Evolutionary conservation across 2,113 vertebrate genomes (phyloP).

Genomic region (Caretta caretta): DNA sequence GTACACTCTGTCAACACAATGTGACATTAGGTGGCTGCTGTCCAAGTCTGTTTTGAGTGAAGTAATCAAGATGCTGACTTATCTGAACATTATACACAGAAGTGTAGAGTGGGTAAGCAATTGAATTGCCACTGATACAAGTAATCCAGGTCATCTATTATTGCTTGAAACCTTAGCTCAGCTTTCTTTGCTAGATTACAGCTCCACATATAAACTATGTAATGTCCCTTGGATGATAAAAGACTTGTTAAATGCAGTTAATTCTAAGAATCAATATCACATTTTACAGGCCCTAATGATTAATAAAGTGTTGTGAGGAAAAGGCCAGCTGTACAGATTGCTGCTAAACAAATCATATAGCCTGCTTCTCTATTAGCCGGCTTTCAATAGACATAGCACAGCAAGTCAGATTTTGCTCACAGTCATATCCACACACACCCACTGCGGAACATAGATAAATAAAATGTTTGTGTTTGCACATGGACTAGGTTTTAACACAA

Average conservation of each 20-base stretch:
- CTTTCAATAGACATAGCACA: not conserved
- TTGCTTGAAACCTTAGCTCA: not conserved
- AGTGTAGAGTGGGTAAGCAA: not conserved
- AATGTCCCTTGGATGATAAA: not conserved
- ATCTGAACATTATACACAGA: not conserved
- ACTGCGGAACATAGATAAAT: not conserved
- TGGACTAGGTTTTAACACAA: not conserved
- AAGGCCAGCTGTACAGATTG: not conserved
- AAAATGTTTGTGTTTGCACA: not conserved
- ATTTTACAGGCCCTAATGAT: not conserved
- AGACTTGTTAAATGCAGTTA: conserved; percentile 8
- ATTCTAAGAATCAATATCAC: conserved; percentile 3
- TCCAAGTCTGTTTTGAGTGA: not conserved
- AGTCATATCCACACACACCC: not conserved
- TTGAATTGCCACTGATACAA: not conserved
- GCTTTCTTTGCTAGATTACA: not conserved
- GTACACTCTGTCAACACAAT: not conserved
- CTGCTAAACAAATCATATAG: not conserved
- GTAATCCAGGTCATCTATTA: not conserved
- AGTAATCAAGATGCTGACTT: not conserved
- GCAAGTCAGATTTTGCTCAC: not conserved
- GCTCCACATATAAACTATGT: not conserved
- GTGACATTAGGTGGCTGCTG: not conserved
- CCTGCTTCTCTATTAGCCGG: not conserved
- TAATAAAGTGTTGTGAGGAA: not conserved